Evolutionary conservation across 2,113 vertebrate species (phyloP).

Genomic region (Corythornis vintsioides): DNA sequence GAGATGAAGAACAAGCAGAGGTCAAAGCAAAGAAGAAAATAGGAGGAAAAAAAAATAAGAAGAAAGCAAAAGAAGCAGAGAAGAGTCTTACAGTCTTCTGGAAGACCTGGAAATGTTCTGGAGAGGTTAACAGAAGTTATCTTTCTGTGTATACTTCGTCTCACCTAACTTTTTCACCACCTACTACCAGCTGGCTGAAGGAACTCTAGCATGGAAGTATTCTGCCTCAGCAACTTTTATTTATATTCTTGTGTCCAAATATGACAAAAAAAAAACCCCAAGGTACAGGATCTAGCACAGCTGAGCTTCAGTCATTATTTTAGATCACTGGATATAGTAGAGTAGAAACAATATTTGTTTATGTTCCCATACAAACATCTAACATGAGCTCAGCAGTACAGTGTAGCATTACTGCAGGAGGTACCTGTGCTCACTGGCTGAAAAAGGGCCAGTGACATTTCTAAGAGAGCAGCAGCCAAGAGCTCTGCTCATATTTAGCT

Average conservation of each 20-base stretch:
- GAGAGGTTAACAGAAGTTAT: neutral
- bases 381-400: neutral
- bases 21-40: constrained; percentile 53
- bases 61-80: neutral
- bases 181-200: neutral
- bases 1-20: constrained; percentile 67
- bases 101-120: neutral
- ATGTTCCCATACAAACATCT: neutral
- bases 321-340: neutral
- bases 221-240: neutral
- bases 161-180: neutral
- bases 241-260: neutral
- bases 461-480: neutral
- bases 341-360: neutral
- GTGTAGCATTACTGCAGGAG: neutral
- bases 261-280: neutral
- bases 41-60: neutral
- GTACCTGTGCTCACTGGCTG: neutral
- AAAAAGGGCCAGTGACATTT: neutral
- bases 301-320: neutral
- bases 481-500: neutral
- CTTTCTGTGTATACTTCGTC: neutral
- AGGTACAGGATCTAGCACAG: neutral
- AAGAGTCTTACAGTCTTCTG: neutral
- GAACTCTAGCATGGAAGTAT: neutral